Evolutionary conservation across 2,797 vertebrate species (phyloP).

Genomic region (Delichon dasypus): DNA sequence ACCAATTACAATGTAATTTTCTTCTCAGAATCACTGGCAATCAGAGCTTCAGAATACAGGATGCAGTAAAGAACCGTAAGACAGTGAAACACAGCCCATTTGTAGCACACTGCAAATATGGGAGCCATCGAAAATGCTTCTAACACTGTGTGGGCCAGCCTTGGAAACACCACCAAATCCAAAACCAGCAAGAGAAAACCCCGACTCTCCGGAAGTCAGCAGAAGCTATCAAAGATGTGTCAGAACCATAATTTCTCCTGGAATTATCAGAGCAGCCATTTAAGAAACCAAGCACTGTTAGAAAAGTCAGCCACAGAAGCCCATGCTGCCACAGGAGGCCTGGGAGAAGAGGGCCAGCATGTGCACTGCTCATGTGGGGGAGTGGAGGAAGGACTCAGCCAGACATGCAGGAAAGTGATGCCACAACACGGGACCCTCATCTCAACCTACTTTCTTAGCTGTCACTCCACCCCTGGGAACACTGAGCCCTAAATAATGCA

Average conservation of each 20-base stretch:
- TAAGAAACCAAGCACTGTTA: neutral
- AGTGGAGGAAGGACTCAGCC: neutral
- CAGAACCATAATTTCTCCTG: neutral
- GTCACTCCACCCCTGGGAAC: neutral
- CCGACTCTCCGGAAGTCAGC: neutral
- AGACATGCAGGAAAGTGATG: neutral
- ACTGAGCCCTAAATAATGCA: neutral
- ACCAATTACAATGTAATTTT: neutral
- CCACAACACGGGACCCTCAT: neutral
- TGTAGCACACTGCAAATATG: neutral
- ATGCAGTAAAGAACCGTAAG: neutral
- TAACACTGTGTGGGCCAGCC: neutral
- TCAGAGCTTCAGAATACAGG: neutral
- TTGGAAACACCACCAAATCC: neutral
- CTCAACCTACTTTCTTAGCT: neutral
- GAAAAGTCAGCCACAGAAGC: neutral
- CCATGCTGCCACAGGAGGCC: rapidly evolving
- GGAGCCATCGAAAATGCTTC: neutral
- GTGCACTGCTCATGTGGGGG: rapidly evolving
- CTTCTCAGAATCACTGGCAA: neutral
- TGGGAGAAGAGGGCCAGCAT: neutral
- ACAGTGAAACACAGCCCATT: neutral
- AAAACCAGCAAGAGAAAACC: neutral
- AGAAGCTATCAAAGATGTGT: neutral
- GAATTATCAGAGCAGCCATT: neutral